These are phyloP conservation scores for Zaprionus ornatus DNA, from an alignment of 1,140 invertebrate genomes.

Conservation along the genomic window DNA sequence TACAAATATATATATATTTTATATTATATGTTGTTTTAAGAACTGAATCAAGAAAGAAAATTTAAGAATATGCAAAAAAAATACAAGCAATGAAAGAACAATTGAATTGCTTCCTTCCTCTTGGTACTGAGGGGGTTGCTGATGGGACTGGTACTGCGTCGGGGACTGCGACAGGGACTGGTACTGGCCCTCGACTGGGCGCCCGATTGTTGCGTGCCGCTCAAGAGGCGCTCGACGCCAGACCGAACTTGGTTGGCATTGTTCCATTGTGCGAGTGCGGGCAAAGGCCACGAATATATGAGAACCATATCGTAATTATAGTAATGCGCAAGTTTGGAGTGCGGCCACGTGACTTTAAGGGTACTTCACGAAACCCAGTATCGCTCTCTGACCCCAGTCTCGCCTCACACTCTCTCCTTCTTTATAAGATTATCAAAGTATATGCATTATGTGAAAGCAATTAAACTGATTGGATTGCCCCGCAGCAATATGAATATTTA, in stretches of 20 bases:
- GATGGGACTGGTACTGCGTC: background rate
- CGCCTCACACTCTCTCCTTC: background rate
- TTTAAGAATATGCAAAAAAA: background rate
- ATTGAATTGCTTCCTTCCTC: background rate
- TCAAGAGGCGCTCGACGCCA: conserved; percentile 37
- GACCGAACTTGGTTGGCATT: conserved; percentile 5
- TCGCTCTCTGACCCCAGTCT: background rate
- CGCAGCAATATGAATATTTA: conserved; percentile 40
- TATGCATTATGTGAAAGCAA: conserved; percentile 46
- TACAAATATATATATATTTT: background rate
- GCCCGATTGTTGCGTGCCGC: conserved; percentile 54
- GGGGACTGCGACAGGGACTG: background rate
- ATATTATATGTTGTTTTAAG: background rate
- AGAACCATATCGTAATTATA: conserved; percentile 38
- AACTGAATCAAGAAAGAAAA: background rate
- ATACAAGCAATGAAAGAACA: background rate
- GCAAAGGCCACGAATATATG: conserved; percentile 61
- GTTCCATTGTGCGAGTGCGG: conserved; percentile 15
- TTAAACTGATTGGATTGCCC: conserved; percentile 59
- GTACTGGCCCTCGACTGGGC: background rate
- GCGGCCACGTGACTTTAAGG: conserved; percentile 59
- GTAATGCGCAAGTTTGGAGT: conserved; percentile 38
- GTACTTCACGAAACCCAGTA: conserved; percentile 11
- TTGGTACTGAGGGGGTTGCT: background rate
- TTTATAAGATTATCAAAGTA: background rate